Evolutionary conservation across 2,888 invertebrate species (phyloP).

Genomic region (Hypselothyrea guttata): DNA sequence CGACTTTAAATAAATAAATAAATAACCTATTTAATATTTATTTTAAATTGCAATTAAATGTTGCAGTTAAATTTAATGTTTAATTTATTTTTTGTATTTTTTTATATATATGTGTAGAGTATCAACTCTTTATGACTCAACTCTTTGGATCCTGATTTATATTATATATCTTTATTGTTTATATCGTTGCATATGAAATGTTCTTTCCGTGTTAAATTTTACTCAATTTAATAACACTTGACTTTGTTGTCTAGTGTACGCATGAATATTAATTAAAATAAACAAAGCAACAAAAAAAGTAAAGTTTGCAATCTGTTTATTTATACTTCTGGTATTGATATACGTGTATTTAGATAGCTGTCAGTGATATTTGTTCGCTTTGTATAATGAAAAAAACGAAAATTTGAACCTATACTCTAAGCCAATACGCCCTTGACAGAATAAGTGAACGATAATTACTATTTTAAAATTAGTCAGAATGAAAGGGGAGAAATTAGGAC

Average conservation of each 20-base stretch:
- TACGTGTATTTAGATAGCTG: conserved; percentile 27
- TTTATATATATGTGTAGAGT: too few relatives aligned
- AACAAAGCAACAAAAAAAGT: not conserved
- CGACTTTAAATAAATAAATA: too few relatives aligned
- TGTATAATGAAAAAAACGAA: conserved; percentile 40
- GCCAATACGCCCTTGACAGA: conserved; percentile 35
- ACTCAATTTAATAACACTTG: too few relatives aligned
- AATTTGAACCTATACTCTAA: conserved; percentile 12
- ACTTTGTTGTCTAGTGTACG: conserved; percentile 13
- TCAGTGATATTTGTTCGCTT: conserved; percentile 36
- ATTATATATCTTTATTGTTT: too few relatives aligned
- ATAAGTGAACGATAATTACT: conserved; percentile 33
- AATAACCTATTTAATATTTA: too few relatives aligned
- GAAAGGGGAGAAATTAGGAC: conserved; percentile 37
- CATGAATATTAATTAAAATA: not conserved
- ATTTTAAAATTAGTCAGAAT: conserved; percentile 28
- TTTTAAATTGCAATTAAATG: too few relatives aligned
- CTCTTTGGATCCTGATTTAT: too few relatives aligned
- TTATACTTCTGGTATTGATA: not conserved
- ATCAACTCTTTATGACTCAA: too few relatives aligned
- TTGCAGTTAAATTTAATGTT: too few relatives aligned
- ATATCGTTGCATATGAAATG: too few relatives aligned
- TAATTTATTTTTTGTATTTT: too few relatives aligned
- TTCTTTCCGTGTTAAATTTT: too few relatives aligned
- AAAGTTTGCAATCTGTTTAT: conserved; percentile 21